A percentile compares a stretch with the other conserved stretches of the same genome.
These are phyloP conservation scores for Poecile atricapillus DNA, from an alignment of 2,113 vertebrate species.

Conservation along the genomic window DNA sequence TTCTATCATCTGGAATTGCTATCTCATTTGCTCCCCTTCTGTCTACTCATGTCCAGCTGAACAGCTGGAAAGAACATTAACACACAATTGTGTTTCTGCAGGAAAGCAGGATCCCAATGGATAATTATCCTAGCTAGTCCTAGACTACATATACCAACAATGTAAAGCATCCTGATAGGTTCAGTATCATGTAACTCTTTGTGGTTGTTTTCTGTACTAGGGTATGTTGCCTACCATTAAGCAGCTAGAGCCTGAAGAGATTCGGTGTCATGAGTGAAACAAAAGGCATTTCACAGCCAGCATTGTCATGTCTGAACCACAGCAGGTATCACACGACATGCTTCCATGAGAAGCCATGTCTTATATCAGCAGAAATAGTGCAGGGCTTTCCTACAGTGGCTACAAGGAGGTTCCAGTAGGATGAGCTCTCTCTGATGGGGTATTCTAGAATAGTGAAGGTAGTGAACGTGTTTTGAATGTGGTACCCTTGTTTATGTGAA, in stretches of 20 bases:
- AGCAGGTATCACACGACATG: neutral
- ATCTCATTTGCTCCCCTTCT: conserved; percentile 14
- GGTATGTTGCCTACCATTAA: neutral
- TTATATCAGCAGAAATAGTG: neutral
- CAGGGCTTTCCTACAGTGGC: neutral
- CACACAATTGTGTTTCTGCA: conserved; percentile 40
- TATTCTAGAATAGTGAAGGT: neutral
- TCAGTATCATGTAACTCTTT: conserved; percentile 28
- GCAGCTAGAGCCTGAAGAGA: neutral
- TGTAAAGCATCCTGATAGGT: neutral
- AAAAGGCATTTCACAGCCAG: conserved; percentile 7
- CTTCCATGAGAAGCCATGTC: neutral
- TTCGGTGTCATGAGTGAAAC: neutral
- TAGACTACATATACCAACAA: conserved; percentile 3
- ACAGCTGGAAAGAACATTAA: conserved; percentile 65
- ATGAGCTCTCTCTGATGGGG: neutral
- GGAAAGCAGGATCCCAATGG: conserved; percentile 37
- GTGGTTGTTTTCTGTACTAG: neutral
- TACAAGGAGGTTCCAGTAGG: neutral
- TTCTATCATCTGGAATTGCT: conserved; percentile 59
- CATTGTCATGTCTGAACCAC: neutral
- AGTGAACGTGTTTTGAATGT: neutral
- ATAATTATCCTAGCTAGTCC: conserved; percentile 4
- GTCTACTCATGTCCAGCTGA: conserved; percentile 35
- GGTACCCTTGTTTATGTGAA: neutral